A percentile compares a stretch with the other conserved stretches of the same genome.
phyloP scores from a whole-genome alignment of 2,797 vertebrate genomes.

The Gephyroberyx darwinii region DNA sequence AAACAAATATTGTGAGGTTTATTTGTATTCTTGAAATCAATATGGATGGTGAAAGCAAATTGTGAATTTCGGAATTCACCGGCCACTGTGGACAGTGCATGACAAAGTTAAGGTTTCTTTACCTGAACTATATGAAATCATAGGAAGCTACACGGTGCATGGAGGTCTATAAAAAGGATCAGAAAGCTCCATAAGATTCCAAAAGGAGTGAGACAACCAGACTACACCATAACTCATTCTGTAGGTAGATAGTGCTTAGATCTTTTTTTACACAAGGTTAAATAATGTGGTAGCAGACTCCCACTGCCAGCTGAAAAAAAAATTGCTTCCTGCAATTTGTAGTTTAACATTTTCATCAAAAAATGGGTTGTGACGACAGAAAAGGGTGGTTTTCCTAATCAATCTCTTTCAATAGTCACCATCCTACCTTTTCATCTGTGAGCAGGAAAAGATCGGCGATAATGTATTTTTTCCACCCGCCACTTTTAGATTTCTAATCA shows the following conservation, averaged over 20 bases:
- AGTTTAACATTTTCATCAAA: slow-evolving; percentile 24
- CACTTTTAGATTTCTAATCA: slow-evolving; percentile 46
- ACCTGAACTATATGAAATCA: slow-evolving; percentile 15
- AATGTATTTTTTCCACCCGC: slow-evolving; percentile 1
- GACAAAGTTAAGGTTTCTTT: background rate
- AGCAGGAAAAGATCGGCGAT: slow-evolving; percentile 19
- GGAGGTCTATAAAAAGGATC: slow-evolving; percentile 54
- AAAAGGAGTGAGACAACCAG: slow-evolving; percentile 54
- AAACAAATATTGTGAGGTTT: background rate
- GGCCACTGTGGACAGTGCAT: slow-evolving; percentile 6
- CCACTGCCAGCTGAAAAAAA: slow-evolving; percentile 24
- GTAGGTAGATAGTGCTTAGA: slow-evolving; percentile 13
- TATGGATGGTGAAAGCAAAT: background rate
- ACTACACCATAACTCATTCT: slow-evolving; percentile 29
- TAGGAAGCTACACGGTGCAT: slow-evolving; percentile 31
- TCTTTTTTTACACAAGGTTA: slow-evolving; percentile 36
- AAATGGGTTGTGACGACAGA: background rate
- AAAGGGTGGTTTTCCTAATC: slow-evolving; percentile 21
- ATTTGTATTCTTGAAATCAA: background rate
- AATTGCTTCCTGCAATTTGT: slow-evolving; percentile 21
- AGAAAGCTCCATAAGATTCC: slow-evolving; percentile 51
- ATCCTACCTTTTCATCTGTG: slow-evolving; percentile 37
- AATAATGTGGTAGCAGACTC: slow-evolving; percentile 39
- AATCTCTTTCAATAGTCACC: slow-evolving; percentile 38
- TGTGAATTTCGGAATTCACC: slow-evolving; percentile 15